These are phyloP conservation scores for Botia almorhae DNA, from an alignment of 2,797 vertebrate species.

Conservation along the genomic window DNA sequence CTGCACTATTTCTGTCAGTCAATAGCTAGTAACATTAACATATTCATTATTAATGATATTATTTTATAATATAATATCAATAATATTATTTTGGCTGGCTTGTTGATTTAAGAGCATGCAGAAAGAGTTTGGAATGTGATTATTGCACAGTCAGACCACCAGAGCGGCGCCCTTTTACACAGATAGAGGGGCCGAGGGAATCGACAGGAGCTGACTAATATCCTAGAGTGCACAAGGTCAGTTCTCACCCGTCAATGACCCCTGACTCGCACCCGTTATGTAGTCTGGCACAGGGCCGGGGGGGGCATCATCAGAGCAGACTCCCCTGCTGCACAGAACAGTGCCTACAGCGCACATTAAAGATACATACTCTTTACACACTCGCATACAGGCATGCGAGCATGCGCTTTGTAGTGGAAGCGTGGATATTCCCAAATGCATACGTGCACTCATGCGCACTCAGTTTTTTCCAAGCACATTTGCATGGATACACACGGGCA, in stretches of 20 bases:
- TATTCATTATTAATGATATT: constrained; percentile 25
- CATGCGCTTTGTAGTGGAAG: constrained; percentile 10
- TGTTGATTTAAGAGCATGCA: background rate
- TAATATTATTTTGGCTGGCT: background rate
- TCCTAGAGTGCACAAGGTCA: constrained; percentile 68
- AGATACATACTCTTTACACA: background rate
- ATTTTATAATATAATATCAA: background rate
- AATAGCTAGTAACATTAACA: constrained; percentile 3
- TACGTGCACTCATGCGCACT: background rate
- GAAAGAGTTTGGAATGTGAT: background rate
- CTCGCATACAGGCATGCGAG: constrained; percentile 13
- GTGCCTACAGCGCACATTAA: constrained; percentile 42
- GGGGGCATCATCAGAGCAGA: constrained; percentile 30
- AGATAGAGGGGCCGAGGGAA: constrained; percentile 59
- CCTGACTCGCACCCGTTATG: constrained; percentile 60
- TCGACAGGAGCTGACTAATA: constrained; percentile 59
- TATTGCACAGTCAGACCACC: background rate
- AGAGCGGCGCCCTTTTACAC: constrained; percentile 60
- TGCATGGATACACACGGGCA: constrained; percentile 16
- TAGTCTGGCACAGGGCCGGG: constrained; percentile 60
- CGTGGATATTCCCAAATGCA: constrained; percentile 26
- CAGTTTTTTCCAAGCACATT: background rate
- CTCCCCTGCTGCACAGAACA: constrained; percentile 15
- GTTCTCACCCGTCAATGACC: constrained; percentile 63
- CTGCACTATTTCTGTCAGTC: background rate